These are phyloP conservation scores for Actinernus sp. DNA, from an alignment of 92 coral and sea anemone genomes.

Conservation along the genomic window DNA sequence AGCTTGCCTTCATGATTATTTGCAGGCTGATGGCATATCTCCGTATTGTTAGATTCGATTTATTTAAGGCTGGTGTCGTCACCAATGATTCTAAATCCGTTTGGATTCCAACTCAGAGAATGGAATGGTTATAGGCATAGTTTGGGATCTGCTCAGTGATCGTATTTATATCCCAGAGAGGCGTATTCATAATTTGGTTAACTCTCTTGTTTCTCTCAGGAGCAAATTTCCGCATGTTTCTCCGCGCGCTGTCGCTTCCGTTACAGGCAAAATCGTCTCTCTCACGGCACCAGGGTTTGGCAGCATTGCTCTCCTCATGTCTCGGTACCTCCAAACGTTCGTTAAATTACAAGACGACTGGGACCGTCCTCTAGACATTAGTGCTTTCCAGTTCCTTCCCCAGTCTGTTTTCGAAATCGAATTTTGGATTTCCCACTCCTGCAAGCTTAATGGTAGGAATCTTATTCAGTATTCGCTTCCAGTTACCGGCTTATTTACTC, in stretches of 20 bases:
- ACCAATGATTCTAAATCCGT: conserved; percentile 8
- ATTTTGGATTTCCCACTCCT: conserved; percentile 24
- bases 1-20: conserved; percentile 6
- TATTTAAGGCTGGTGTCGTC: conserved; percentile 18
- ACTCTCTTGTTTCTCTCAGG: conserved; percentile 10
- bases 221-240: conserved; percentile 10
- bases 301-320: conserved; percentile 23
- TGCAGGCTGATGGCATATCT: conserved; percentile 8
- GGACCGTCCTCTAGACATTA: conserved; percentile 15
- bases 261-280: conserved; percentile 21
- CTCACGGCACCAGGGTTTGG: conserved; percentile 3
- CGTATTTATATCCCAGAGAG: conserved; percentile 15
- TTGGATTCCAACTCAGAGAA: conserved; percentile 12
- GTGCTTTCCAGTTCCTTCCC: conserved; percentile 6
- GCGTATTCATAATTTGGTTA: background rate
- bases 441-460: conserved; percentile 10
- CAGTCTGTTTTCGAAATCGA: conserved; percentile 24
- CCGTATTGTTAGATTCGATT: background rate
- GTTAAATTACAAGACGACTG: conserved; percentile 11
- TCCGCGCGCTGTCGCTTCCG: conserved; percentile 25
- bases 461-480: conserved; percentile 8
- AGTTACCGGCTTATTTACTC: conserved; percentile 21
- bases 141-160: conserved; percentile 14
- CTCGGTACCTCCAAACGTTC: conserved; percentile 18
- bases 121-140: conserved; percentile 31